Base-by-base conservation (phyloP, 2,113 vertebrate species). In the Calyptomena viridis region DNA sequence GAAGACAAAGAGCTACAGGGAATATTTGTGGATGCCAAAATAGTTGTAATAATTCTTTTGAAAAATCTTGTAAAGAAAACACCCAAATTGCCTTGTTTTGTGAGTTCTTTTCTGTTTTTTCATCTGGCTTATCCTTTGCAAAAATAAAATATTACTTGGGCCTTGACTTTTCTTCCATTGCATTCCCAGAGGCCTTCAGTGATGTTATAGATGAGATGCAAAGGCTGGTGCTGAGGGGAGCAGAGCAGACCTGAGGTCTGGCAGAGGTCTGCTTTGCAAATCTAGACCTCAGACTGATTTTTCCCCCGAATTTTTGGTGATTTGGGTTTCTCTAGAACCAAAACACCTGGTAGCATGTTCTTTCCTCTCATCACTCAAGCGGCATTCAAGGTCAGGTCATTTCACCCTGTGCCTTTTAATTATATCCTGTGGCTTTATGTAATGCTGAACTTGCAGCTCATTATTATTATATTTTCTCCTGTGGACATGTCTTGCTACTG, bases 381-480 rank as follows among this genome's bases (percentile, higher is more conserved):
- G 76, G 12, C 76, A 56, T 63, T 63, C 79, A 94, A 94, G 72
- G 79, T 88, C 71, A 74, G 42, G 71, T 68, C 63, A 37, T 66
- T 8, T 0, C 35, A 94, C 68, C 9, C 44, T 42, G 47, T 74
- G 47, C 92, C 22, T 90, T 86, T 95, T 93, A 85, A 94, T 95
- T 94, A 74, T 56, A 76, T 86, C 80, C 79, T 37, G 22, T 94
- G 90, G 59, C 93, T 95, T 88, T 91, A 71, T 90, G 85, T 90
- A 78, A 40, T 46, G 66, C 91, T 93, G 89, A 95, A 94, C 72
- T 88, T 74, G 89, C 80, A 84, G 69, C 89, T 95, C 89, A 91
- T 94, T 87, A 71, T 87, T 92, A 83, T 69, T 86, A 23, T 81
- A 72, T 91, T 93, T 97, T 95, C 69, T 96, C 80, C 91, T 27